Evolutionary conservation across 2,797 vertebrate genomes (phyloP), one percentile per base, ranked within the genome.

Genomic region (Lagorchestes hirsutus): DNA sequence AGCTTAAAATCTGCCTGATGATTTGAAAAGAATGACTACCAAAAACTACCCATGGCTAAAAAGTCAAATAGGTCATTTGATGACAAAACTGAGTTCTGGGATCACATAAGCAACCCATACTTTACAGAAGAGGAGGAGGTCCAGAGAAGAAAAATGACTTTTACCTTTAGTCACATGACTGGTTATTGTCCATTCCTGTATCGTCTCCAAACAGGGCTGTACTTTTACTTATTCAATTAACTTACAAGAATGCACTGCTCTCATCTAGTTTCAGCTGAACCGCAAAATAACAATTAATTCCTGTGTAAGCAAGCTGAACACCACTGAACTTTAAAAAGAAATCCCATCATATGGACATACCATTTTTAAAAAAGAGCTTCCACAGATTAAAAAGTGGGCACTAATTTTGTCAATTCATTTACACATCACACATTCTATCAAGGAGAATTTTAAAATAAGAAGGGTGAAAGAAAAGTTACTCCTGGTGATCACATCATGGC

Each of bases 401-500:
- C 90, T 62, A 97, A 96, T 82, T 95, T 56, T 93, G 95, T 5
- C 97, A 96, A 97, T 93, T 97, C 91, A 96, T 94, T 93, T 95
- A 82, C 92, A 94, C 5, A 95, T 93, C 93, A 96, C 22, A 22
- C 34, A 97, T 95, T 96, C 97, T 95, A 96, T 93, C 91, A 97
- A 93, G 93, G 55, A 96, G 95, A 93, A 97, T 96, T 97, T 94
- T 95, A 95, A 95, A 82, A 94, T 52, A 57, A 55, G 91, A 74
- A 95, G 40, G 40, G 93, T 82, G 97, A 96, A 87, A 40, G 87
- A 90, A 90, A 52, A 97, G 95, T 90, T 97, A 56, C 93, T 95
- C 93, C 94, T 97, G 95, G 96, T 94, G 94, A 97, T 96, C 97
- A 46, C 93, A 93, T 97, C 87, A 95, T 92, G 93, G 96, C 94